Evolutionary conservation across 2,888 invertebrate genomes (phyloP), one percentile per base, ranked within the genome.

Genomic region (Lycia hirtaria): DNA sequence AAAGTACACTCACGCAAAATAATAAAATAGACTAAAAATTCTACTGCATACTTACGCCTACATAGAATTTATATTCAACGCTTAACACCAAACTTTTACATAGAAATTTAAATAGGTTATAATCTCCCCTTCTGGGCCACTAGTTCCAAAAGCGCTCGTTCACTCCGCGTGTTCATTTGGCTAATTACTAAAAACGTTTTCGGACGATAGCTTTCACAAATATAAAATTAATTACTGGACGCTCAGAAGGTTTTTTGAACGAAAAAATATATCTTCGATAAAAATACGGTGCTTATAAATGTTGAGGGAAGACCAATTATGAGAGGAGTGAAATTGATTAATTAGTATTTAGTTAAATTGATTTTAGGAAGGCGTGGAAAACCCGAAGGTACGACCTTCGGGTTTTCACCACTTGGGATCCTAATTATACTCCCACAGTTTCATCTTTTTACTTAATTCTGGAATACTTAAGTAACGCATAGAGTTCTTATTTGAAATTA

Each of bases 171-270:
- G 33, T 50, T 40, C 49, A 24, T 56, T 51, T 38, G 28, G 7
- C 45, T 57, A 57, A 57, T 57, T 51, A 40, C 51, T 50, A 37
- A 49, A 56, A 35, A 49, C 30, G 49, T 47, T 47, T 51, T 50
- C 56, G 22, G 24, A 6, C 47, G 45, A 52, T 52, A 35, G 47
- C 56, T 37, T 55, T 55, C 38, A 43, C 7, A 33, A 41, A 51
- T 51, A 45, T 56, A 12, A 47, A 57, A 57, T 51, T 51, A 56
- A 56, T 57, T 51, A 51, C 40, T 47, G 22, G n/a, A 38, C 47
- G 17, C 15, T 35, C 22, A 35, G 26, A 35, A 17, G 35, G 3
- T 33, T 38, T 49, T 49, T 26, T 48, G 38, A 14, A 26, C 10
- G 26, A 37, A 35, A 33, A 47, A 48, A 45, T 33, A 45, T n/a